These are phyloP conservation scores for Pipistrellus kuhlii DNA, from an alignment of 2,797 vertebrate genomes.

Conservation along the genomic window DNA sequence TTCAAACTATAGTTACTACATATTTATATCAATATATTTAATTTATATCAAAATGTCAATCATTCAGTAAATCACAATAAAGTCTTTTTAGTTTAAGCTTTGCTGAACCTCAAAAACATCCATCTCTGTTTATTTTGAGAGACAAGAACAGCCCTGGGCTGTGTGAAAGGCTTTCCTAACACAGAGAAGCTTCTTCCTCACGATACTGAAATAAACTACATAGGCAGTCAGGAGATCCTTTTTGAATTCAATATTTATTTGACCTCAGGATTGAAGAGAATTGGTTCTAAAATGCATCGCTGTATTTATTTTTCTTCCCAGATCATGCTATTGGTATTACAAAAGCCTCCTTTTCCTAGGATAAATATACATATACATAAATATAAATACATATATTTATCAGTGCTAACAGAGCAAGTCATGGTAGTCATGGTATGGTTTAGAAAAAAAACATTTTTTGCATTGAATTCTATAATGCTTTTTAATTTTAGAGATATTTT, in stretches of 20 bases:
- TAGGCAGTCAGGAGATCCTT: constrained; percentile 78
- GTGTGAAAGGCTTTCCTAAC: constrained; percentile 83
- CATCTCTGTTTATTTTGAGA: constrained; percentile 69
- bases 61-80: neutral
- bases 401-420: constrained; percentile 81
- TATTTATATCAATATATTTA: neutral
- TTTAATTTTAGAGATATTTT: neutral
- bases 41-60: neutral
- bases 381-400: neutral
- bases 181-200: constrained; percentile 80
- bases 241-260: constrained; percentile 45
- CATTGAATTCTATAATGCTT: neutral
- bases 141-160: constrained; percentile 80
- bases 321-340: constrained; percentile 81
- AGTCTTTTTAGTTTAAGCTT: neutral
- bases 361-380: neutral
- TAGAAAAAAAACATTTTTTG: neutral
- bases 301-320: constrained; percentile 71
- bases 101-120: neutral
- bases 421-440: constrained; percentile 51
- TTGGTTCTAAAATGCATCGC: constrained; percentile 28
- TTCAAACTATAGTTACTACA: neutral
- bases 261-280: constrained; percentile 6
- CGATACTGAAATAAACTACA: constrained; percentile 76
- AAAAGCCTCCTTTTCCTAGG: constrained; percentile 83